phyloP scores from a whole-genome alignment of 2,113 vertebrate species.

The Indicator maculatus region DNA sequence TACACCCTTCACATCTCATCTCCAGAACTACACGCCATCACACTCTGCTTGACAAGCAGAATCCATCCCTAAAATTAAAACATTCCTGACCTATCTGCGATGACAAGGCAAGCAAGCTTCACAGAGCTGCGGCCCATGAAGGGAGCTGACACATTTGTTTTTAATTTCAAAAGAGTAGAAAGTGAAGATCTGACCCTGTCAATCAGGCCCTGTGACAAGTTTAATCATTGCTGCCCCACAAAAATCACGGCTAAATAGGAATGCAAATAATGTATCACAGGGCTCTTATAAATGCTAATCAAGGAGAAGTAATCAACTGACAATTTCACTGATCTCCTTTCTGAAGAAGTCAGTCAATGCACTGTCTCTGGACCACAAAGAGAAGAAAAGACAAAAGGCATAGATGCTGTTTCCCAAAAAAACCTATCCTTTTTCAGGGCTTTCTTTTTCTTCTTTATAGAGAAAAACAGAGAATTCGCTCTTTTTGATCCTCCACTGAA shows the following conservation, averaged over 20 bases:
- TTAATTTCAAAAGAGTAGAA: constrained; percentile 93
- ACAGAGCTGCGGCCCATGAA: constrained; percentile 85
- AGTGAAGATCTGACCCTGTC: constrained; percentile 99
- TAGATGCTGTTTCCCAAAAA: constrained; percentile 56
- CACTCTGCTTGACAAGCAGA: constrained; percentile 92
- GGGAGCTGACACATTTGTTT: constrained; percentile 92
- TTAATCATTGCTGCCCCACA: constrained; percentile 98
- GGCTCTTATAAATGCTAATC: constrained; percentile 99
- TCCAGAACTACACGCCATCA: constrained; percentile 90
- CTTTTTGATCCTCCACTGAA: constrained; percentile 78
- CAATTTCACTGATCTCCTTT: constrained; percentile 92
- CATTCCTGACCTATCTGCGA: constrained; percentile 94
- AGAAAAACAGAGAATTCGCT: constrained; percentile 70
- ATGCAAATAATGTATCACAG: constrained; percentile 98
- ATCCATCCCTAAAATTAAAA: constrained; percentile 99
- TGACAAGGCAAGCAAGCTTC: constrained; percentile 89
- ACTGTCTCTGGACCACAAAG: constrained; percentile 82
- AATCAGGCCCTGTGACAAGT: constrained; percentile 98
- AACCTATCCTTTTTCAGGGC: constrained; percentile 74
- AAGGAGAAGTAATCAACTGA: constrained; percentile 98
- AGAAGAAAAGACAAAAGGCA: constrained; percentile 80
- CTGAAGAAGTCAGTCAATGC: constrained; percentile 90
- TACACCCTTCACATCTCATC: constrained; percentile 98
- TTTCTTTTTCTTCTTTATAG: constrained; percentile 75
- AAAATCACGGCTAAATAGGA: constrained; percentile 99